Evolutionary conservation across 2,888 invertebrate genomes (phyloP), one percentile per base, ranked within the genome.

Genomic region (Podotricha telesiphe): DNA sequence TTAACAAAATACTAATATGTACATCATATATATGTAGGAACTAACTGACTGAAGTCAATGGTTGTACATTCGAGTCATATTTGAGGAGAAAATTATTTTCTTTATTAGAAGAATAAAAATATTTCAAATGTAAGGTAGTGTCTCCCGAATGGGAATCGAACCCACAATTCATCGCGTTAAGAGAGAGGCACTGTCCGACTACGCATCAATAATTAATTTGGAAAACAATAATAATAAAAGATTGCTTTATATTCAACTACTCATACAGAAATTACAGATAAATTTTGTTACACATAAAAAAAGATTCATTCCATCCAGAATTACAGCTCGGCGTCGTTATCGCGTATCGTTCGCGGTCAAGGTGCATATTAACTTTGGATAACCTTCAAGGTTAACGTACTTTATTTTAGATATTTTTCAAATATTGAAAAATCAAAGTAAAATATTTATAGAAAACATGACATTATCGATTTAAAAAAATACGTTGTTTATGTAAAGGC

Each of bases 331-430:
- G 42, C 42, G 40, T 62, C 19, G 47, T 34, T 66, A 56, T 67
- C 63, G 42, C 22, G 15, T 55, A 75, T 78, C 83, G 81, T n/a
- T 28, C 59, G 53, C 70, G 76, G 75, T 79, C 77, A 76, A 78
- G 80, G 76, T 71, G 70, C 71, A 67, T 70, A 70, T 75, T 75
- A 72, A 71, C 76, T 67, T 73, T 67, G 62, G 59, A 64, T 66
- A 68, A 74, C 73, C 70, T 73, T 73, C 42, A 51, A 55, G 64
- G 58, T 56, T 37, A 62, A 34, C 15, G 48, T 17, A 62, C 15
- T 62, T 34, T 34, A 15, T 62, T 47, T 48, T 17, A 47, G 28
- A 47, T 45, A 40, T 45, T 45, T 40, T 22, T 53, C 20, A 34
- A 10, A 53, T 10, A 34, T 53, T 51, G 15, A 22, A 51, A 51